Percentiles rank a stretch among this genome's conserved stretches.
phyloP scores from a whole-genome alignment of 2,888 invertebrate genomes.

The Agrotis exclamationis region DNA sequence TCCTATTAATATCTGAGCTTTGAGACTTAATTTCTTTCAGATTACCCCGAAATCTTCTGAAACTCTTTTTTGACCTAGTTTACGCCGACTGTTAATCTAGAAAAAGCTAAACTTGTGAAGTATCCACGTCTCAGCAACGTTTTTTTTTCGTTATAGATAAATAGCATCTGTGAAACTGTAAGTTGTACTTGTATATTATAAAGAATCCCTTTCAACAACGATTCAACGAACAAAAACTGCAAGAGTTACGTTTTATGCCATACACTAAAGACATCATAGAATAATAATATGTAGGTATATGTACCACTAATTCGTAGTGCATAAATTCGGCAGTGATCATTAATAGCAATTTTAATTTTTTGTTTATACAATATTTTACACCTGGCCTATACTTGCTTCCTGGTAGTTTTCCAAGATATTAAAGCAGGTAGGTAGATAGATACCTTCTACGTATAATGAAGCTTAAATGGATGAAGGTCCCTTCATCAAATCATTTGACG shows the following conservation, averaged over 20 bases:
- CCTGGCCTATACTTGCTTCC: conserved; percentile 48
- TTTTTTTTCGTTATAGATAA: neutral
- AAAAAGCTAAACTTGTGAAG: neutral
- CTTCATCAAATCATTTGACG: conserved; percentile 31
- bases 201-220: neutral
- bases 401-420: conserved; percentile 52
- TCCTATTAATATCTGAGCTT: neutral
- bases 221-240: neutral
- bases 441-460: neutral
- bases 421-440: conserved; percentile 15
- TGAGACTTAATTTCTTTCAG: neutral
- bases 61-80: neutral
- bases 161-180: neutral
- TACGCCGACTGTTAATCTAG: neutral
- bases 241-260: neutral
- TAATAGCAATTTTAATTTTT: conserved; percentile 57
- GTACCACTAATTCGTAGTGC: conserved; percentile 45
- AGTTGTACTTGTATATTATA: neutral
- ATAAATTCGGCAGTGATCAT: conserved; percentile 35
- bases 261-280: neutral
- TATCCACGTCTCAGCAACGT: neutral
- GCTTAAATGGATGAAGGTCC: conserved; percentile 7
- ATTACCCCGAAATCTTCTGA: neutral
- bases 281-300: too few relatives aligned
- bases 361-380: conserved; percentile 42